These are phyloP conservation scores for Xiphias gladius DNA, from an alignment of 2,113 vertebrate species.

Conservation along the genomic window DNA sequence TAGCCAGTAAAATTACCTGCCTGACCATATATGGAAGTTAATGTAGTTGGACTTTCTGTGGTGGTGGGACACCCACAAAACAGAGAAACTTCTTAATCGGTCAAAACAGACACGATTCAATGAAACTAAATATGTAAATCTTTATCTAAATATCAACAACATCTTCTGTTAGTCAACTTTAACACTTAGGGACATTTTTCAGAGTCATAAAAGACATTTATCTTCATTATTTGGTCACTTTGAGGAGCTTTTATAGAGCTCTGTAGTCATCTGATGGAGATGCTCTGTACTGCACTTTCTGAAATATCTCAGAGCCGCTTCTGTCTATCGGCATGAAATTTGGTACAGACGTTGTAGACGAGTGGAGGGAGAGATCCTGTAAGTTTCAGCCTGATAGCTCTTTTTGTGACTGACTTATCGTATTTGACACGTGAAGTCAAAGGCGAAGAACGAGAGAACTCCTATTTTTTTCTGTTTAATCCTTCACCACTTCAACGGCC, in stretches of 20 bases:
- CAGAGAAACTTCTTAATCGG: background rate
- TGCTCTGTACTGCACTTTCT: slow-evolving; percentile 25
- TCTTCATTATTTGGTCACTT: slow-evolving; percentile 8
- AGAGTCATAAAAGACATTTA: background rate
- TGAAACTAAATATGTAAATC: background rate
- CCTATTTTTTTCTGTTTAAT: background rate
- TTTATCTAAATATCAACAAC: background rate
- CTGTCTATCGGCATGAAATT: background rate
- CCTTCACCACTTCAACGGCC: fast-evolving
- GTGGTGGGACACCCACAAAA: fast-evolving
- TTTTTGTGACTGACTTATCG: fast-evolving
- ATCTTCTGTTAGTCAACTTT: background rate
- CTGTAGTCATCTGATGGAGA: slow-evolving; percentile 33
- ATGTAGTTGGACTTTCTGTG: fast-evolving
- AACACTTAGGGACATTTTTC: background rate
- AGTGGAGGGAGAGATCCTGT: background rate
- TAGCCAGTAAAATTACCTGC: background rate
- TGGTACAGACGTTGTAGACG: background rate
- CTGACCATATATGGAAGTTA: background rate
- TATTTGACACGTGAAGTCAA: fast-evolving
- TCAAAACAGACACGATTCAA: fast-evolving
- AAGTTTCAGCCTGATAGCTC: background rate
- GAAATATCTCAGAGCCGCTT: slow-evolving; percentile 10
- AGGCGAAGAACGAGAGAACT: fast-evolving
- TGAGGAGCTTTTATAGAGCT: background rate